Evolutionary conservation across 2,888 invertebrate genomes (phyloP), one percentile per base, ranked within the genome.

Genomic region (Melinaea marsaeus): DNA sequence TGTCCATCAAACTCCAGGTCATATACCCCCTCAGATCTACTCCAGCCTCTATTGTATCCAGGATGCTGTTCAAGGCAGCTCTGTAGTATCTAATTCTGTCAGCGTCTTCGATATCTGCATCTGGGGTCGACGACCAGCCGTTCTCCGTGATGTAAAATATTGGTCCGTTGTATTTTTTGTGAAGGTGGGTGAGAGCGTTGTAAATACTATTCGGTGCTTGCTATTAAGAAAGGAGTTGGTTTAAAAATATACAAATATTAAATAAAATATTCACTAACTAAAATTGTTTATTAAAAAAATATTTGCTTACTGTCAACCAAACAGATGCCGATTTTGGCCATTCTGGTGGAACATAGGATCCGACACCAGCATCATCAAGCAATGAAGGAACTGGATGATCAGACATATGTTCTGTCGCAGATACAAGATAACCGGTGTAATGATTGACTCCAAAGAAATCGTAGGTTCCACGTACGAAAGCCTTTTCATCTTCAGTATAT

Each of bases 401-500:
- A 0, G 7, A n/a, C 13, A 74, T 73, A 32, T 79, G 59, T 11
- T 80, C 71, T 0, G 74, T 73, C 0, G 81, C 80, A 0, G 82
- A 80, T 9, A 82, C 62, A 2, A 78, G 45, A 0, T 2, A 72
- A 0, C 91, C 79, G 0, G 93, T 92, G 76, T 96, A 96, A 64
- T 94, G 92, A 74, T 95, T 95, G 2, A 96, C 84, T 0, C 95
- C 87, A 22, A 87, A 80, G 74, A 88, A 90, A 66, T 89, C 89
- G 0, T 73, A 69, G 0, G 83, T 32, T 2, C 89, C 89, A 59
- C 73, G 78, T 0, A 80, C 78, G 2, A 80, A 78, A 0, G 68
- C 69, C 7, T 71, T 73, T 65, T 84, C 82, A 55, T 79, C 77
- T 1, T 75, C 72, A 3, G 79, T 77, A 34, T 79, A 77, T 56